These are phyloP conservation scores for Colossoma macropomum DNA, from an alignment of 2,113 vertebrate species.

Conservation along the genomic window DNA sequence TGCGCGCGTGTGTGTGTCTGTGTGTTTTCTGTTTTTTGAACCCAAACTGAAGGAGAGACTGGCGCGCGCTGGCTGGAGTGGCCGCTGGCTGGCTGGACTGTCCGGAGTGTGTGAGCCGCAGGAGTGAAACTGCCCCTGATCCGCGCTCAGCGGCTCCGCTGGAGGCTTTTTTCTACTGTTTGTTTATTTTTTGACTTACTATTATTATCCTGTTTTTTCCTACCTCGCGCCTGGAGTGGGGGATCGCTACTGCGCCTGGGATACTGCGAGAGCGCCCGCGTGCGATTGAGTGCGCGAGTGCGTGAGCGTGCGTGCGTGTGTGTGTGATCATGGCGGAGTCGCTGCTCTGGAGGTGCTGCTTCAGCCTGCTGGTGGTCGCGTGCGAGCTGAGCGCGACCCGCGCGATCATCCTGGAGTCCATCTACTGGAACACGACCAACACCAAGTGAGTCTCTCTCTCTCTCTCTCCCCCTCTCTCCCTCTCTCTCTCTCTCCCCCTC, in stretches of 20 bases:
- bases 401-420: constrained; percentile 93
- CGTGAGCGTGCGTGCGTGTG: background rate
- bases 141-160: background rate
- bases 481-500: too few species aligned
- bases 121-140: background rate
- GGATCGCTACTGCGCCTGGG: background rate
- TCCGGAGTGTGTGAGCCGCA: background rate
- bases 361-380: constrained; percentile 90
- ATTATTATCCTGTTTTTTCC: background rate
- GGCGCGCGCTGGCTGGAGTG: constrained; percentile 52
- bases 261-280: background rate
- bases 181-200: background rate
- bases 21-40: background rate
- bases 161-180: background rate
- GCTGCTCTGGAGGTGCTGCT: constrained; percentile 90
- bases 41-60: constrained; percentile 64
- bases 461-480: background rate
- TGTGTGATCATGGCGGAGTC: constrained; percentile 81
- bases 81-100: background rate
- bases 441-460: constrained; percentile 86
- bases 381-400: constrained; percentile 91
- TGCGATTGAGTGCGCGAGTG: background rate
- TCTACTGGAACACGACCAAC: constrained; percentile 99
- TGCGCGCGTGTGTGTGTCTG: background rate
- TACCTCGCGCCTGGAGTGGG: background rate